A percentile compares a stretch with the other conserved stretches of the same genome.
Conservation (phyloP, 1,140 invertebrate species). For the Ridgeia piscesae region DNA sequence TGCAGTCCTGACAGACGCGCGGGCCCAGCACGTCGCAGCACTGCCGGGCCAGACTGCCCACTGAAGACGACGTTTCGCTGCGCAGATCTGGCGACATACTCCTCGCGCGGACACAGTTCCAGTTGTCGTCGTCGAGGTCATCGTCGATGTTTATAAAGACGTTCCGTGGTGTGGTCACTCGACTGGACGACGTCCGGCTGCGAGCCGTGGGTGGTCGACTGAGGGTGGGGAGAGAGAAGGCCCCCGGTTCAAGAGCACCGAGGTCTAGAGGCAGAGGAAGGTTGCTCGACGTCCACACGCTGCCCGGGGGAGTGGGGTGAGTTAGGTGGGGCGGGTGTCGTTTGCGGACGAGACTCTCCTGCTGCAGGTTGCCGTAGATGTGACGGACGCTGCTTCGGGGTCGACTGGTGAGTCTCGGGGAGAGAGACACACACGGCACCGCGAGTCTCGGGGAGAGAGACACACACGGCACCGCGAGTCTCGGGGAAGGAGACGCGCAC, state of each 20-base stretch:
- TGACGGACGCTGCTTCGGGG: neutral
- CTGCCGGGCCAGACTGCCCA: conserved; percentile 61
- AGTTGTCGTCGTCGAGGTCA: neutral
- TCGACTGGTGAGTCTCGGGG: neutral
- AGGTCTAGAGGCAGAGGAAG: neutral
- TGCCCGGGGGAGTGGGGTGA: neutral
- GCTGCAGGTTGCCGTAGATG: neutral
- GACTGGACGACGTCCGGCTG: neutral
- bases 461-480: neutral
- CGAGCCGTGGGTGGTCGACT: neutral
- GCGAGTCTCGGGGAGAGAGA: neutral
- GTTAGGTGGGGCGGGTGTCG: too few species aligned
- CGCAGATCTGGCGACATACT: neutral
- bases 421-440: neutral
- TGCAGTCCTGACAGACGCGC: conserved; percentile 11
- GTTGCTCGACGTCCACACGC: neutral
- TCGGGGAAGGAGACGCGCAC: neutral
- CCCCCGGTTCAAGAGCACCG: neutral
- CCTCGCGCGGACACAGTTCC: neutral
- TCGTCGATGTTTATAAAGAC: neutral
- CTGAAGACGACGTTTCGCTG: neutral
- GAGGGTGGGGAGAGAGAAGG: neutral
- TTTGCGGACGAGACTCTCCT: neutral
- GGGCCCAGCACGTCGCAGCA: conserved; percentile 19
- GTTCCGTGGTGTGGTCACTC: neutral